Percentiles rank a stretch among this genome's conserved stretches.
phyloP scores from a whole-genome alignment of 53 echinoderm and acorn worm species.

The Stichopus horrens region DNA sequence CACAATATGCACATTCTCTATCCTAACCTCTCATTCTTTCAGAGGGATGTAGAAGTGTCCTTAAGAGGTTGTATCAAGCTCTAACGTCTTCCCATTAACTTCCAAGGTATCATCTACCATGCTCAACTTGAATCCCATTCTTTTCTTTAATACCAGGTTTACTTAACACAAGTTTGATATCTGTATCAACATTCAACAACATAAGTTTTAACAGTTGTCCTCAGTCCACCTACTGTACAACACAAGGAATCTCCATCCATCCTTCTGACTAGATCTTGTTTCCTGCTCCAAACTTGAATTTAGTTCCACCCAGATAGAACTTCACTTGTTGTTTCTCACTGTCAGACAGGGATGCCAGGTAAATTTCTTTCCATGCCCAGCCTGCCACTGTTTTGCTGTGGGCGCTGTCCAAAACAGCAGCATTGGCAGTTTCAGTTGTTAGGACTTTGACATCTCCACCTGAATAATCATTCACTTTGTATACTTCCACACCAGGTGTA shows the following conservation, averaged over 20 bases:
- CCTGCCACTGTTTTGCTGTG: constrained; percentile 48
- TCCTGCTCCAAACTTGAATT: constrained; percentile 57
- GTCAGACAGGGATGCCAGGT: constrained; percentile 43
- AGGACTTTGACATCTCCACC: constrained; percentile 49
- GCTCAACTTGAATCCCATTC: constrained; percentile 51
- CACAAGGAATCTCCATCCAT: constrained; percentile 35
- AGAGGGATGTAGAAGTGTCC: constrained; percentile 53
- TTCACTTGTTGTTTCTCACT: constrained; percentile 46
- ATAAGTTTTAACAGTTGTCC: background rate
- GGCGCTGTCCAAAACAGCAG: constrained; percentile 49
- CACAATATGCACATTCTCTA: constrained; percentile 51
- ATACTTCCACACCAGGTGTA: constrained; percentile 18
- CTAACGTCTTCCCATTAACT: constrained; percentile 49
- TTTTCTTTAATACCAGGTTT: constrained; percentile 57
- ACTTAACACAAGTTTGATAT: constrained; percentile 49
- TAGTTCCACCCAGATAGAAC: constrained; percentile 29
- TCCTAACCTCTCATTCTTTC: constrained; percentile 34
- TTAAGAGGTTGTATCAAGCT: background rate
- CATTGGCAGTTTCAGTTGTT: constrained; percentile 53
- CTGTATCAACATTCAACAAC: constrained; percentile 53
- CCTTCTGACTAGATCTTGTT: constrained; percentile 46
- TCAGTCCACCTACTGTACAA: background rate
- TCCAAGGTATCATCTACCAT: constrained; percentile 48
- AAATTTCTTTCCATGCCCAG: constrained; percentile 50
- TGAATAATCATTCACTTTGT: constrained; percentile 60